phyloP scores from a whole-genome alignment of 2,113 vertebrate species.

The Meriones unguiculatus region DNA sequence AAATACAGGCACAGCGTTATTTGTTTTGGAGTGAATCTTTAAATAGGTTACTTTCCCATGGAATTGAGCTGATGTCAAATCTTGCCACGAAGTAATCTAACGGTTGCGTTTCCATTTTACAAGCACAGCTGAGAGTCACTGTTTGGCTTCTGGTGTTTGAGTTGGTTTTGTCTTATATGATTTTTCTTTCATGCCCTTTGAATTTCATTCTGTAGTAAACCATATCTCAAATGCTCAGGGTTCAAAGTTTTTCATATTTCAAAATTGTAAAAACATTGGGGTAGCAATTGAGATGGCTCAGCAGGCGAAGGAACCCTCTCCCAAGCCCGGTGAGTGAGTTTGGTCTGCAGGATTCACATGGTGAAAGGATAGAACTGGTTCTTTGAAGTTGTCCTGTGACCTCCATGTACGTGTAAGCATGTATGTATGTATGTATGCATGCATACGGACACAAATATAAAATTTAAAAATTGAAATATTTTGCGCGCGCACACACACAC shows the following conservation, averaged over 20 bases:
- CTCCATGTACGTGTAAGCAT: neutral
- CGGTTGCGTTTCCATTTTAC: neutral
- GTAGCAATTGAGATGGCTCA: neutral
- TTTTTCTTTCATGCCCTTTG: neutral
- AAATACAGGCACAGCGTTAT: constrained; percentile 22
- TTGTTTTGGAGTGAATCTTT: constrained; percentile 61
- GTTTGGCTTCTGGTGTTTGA: neutral
- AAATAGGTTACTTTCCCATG: constrained; percentile 21
- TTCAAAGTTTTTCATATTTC: neutral
- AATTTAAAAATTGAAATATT: neutral
- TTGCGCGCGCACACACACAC: neutral
- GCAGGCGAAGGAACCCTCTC: neutral
- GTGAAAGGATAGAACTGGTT: neutral
- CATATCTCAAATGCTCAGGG: neutral
- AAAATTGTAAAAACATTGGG: neutral
- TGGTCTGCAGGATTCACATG: too few relatives aligned
- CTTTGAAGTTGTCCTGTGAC: neutral
- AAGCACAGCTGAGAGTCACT: neutral
- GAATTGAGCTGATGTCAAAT: constrained; percentile 13
- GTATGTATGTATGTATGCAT: neutral
- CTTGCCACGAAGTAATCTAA: neutral
- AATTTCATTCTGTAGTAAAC: constrained; percentile 11
- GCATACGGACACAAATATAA: neutral
- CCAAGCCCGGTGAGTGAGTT: neutral
- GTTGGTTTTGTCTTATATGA: constrained; percentile 19